These are phyloP conservation scores for Teinopalpus imperialis DNA, from an alignment of 2,888 invertebrate species.

Conservation along the genomic window DNA sequence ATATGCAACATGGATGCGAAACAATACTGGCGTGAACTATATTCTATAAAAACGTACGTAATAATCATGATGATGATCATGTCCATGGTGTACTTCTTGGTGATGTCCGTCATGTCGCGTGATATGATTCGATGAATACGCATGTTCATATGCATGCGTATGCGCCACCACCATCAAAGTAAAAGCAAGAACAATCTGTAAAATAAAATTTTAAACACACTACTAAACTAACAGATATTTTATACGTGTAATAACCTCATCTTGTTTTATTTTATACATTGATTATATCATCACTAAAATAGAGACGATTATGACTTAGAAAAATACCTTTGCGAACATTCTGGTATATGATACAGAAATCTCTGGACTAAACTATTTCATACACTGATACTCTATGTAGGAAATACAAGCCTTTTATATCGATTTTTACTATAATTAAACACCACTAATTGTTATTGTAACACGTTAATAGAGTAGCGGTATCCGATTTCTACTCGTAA, in stretches of 20 bases:
- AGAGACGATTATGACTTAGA: no score
- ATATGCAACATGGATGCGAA: no score
- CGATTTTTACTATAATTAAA: constrained; percentile 14
- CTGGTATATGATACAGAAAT: neutral
- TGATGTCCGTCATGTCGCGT: constrained; percentile 28
- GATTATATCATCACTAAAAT: no score
- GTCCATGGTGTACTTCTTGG: constrained; percentile 25
- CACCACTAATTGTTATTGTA: constrained; percentile 11
- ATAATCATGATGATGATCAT: constrained; percentile 24
- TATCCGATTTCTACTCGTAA: constrained; percentile 6
- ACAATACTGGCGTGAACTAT: no score
- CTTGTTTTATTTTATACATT: no score
- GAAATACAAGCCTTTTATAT: constrained; percentile 46
- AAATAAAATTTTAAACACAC: neutral
- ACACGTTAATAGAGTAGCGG: constrained; percentile 4
- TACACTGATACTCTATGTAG: constrained; percentile 37
- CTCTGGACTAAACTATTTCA: neutral
- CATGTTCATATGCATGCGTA: constrained; percentile 19
- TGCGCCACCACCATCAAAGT: constrained; percentile 1
- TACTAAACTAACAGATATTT: no score
- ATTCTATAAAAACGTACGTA: no score
- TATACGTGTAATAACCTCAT: no score
- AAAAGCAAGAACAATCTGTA: neutral
- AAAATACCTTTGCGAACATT: constrained; percentile 16
- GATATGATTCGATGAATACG: constrained; percentile 30